Percentiles rank a stretch among this genome's conserved stretches.
These are phyloP conservation scores for Ametastegia equiseti DNA, from an alignment of 2,888 invertebrate genomes.

Conservation along the genomic window DNA sequence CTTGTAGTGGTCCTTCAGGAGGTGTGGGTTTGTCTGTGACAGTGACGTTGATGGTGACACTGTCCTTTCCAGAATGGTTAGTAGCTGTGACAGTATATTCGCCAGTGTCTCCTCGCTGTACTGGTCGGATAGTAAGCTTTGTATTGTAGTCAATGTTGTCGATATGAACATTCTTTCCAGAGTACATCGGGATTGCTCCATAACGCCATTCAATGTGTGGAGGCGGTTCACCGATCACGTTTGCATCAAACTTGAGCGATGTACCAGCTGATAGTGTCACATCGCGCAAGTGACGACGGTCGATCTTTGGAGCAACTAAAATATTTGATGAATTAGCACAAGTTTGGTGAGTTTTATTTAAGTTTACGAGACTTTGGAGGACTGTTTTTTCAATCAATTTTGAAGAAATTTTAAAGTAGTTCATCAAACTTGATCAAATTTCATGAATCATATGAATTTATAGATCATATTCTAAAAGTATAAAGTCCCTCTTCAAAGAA, in stretches of 20 bases:
- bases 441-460: too few relatives aligned
- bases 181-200: constrained; percentile 86
- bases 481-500: too few relatives aligned
- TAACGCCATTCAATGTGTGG: constrained; percentile 96
- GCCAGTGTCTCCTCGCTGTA: constrained; percentile 89
- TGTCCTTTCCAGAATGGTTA: constrained; percentile 92
- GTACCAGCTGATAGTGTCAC: constrained; percentile 95
- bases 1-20: constrained; percentile 94
- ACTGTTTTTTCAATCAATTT: too few relatives aligned
- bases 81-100: constrained; percentile 92
- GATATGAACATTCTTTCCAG: constrained; percentile 85
- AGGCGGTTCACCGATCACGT: constrained; percentile 96
- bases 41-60: constrained; percentile 87
- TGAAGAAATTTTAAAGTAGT: too few relatives aligned
- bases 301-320: constrained; percentile 95
- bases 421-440: too few relatives aligned
- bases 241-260: constrained; percentile 94
- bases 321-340: constrained; percentile 57
- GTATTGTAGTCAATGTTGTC: constrained; percentile 93
- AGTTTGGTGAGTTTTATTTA: not conserved
- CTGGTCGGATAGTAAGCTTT: constrained; percentile 90
- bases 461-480: not conserved
- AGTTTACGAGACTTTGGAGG: not conserved
- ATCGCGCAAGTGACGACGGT: constrained; percentile 93
- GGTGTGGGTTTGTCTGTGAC: constrained; percentile 92